Percentiles rank a stretch among this genome's conserved stretches.
Conservation (phyloP, 2,113 vertebrate genomes). For the Cochlearius cochlearius region DNA sequence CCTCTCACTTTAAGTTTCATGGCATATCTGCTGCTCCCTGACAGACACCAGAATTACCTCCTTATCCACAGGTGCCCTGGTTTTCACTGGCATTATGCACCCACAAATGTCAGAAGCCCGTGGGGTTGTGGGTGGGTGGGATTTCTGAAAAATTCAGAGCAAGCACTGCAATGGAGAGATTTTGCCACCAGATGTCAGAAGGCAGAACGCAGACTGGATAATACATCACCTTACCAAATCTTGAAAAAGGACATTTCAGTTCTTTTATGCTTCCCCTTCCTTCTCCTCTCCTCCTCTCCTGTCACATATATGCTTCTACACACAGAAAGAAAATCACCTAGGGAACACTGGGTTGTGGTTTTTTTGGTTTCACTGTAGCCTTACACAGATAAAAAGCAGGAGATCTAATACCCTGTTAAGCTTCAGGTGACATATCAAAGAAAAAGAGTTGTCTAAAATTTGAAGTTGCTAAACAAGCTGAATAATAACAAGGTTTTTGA, state of each 20-base stretch:
- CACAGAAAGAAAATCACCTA: neutral
- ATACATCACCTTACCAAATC: neutral
- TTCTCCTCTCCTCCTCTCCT: neutral
- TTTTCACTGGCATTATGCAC: neutral
- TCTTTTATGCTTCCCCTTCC: neutral
- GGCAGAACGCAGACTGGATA: neutral
- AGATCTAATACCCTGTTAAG: neutral
- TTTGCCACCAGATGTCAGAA: slow-evolving; percentile 59
- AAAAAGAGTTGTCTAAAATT: neutral
- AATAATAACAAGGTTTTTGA: slow-evolving; percentile 2
- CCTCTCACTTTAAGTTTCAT: neutral
- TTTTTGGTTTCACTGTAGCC: neutral
- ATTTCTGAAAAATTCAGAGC: neutral
- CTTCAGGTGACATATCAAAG: neutral
- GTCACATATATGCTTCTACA: neutral
- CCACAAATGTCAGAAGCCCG: neutral
- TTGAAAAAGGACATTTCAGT: neutral
- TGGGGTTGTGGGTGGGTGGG: neutral
- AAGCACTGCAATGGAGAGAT: slow-evolving; percentile 2
- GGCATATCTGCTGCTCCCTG: neutral
- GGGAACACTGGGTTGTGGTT: neutral
- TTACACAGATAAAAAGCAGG: neutral
- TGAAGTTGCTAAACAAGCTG: slow-evolving; percentile 19
- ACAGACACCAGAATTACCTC: neutral
- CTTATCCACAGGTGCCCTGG: neutral